Percentiles rank a stretch among this genome's conserved stretches.
Evolutionary conservation across 2,797 vertebrate species (phyloP).

Genomic region (Xenopus petersii): DNA sequence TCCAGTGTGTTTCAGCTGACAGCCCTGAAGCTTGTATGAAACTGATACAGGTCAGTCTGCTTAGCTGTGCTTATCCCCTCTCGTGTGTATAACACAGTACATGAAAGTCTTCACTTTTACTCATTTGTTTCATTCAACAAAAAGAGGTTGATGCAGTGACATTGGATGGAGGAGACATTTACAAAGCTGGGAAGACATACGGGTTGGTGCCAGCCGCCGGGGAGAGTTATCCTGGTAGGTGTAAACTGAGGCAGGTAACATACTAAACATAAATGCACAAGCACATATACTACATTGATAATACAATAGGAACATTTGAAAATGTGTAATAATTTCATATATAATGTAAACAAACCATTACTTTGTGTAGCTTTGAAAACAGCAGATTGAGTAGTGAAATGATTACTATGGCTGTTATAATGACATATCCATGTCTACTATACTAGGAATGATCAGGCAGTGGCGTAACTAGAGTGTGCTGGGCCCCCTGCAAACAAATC

Average conservation of each 20-base stretch:
- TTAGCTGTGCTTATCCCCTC: background rate
- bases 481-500: too few relatives aligned
- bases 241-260: background rate
- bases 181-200: constrained; percentile 80
- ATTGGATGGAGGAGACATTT: constrained; percentile 83
- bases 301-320: too few relatives aligned
- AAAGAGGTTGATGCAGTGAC: constrained; percentile 80
- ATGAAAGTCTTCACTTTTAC: background rate
- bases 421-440: too few relatives aligned
- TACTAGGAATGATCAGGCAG: too few relatives aligned
- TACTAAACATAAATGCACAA: too few relatives aligned
- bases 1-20: constrained; percentile 77
- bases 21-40: constrained; percentile 80
- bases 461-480: too few relatives aligned
- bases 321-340: too few relatives aligned
- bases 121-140: constrained; percentile 61
- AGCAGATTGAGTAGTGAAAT: too few relatives aligned
- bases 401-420: too few relatives aligned
- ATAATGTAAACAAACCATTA: too few relatives aligned
- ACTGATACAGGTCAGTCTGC: constrained; percentile 61
- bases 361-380: too few relatives aligned
- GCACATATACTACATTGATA: too few relatives aligned
- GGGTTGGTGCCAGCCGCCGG: constrained; percentile 85
- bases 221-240: constrained; percentile 83
- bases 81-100: background rate